Evolutionary conservation across 2,797 vertebrate genomes (phyloP).

Genomic region (Dallia pectoralis): DNA sequence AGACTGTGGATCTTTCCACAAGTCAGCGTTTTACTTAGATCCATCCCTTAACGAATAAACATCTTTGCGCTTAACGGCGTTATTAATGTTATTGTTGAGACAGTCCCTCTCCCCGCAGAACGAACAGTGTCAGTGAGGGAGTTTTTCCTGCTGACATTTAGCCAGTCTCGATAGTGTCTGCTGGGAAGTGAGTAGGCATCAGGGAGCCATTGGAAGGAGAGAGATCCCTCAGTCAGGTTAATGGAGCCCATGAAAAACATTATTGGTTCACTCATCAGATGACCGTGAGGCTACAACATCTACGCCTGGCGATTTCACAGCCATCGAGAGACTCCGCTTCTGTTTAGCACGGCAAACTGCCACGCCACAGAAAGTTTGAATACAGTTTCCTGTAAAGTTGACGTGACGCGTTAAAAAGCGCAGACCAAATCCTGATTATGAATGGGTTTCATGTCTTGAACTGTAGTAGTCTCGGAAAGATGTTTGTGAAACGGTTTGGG

Average conservation of each 20-base stretch:
- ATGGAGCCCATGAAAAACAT: neutral
- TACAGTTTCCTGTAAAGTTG: too few relatives aligned
- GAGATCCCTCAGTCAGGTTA: neutral
- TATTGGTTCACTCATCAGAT: neutral
- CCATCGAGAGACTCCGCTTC: neutral
- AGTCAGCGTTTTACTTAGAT: neutral
- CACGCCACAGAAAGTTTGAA: too few relatives aligned
- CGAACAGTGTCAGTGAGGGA: slow-evolving; percentile 15
- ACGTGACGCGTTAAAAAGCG: too few relatives aligned
- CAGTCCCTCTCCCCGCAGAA: slow-evolving; percentile 27
- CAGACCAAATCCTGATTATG: too few relatives aligned
- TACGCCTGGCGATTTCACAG: neutral
- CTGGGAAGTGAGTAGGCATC: slow-evolving; percentile 23
- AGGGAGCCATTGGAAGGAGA: slow-evolving; percentile 46
- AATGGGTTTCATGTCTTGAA: too few relatives aligned
- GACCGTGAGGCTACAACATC: neutral
- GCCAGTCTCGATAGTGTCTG: slow-evolving; percentile 11
- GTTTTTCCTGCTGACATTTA: slow-evolving; percentile 51
- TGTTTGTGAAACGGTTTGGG: too few relatives aligned
- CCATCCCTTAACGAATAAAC: neutral
- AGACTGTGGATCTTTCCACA: neutral
- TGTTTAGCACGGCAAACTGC: too few relatives aligned
- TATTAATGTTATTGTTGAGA: neutral
- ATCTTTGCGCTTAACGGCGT: neutral
- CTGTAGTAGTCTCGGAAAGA: too few relatives aligned